Base-by-base conservation (phyloP, 1,140 invertebrate species). In the Drosophila tani region DNA sequence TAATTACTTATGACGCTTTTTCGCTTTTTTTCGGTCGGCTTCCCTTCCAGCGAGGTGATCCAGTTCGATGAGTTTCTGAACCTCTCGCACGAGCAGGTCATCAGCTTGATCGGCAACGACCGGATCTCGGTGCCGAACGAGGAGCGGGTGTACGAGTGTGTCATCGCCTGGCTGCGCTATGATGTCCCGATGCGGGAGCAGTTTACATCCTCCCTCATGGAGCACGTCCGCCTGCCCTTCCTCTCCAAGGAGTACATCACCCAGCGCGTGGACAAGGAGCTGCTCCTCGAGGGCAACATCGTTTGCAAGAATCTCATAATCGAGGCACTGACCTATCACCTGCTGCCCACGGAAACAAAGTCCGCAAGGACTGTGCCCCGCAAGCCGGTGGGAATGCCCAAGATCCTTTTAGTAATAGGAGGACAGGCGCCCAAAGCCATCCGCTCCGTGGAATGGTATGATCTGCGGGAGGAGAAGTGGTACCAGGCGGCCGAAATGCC, bases 371-470 rank as follows among this genome's bases (percentile, higher is more conserved):
- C 96, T 11, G 97, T 96, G 93, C 98, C 96, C 38, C 93, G 98
- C 65, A 97, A 97, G 87, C 97, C 97, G 27, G 94, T 97, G 81
- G 96, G 96, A 40, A 93, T 97, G 82, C 97, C 97, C n/a, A 98
- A 98, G 94, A 95, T 97, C 56, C 93, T 98, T 81, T 93, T 98
- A 15, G 98, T 98, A 21, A 98, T 99, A 64, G 98, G 98, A 43
- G 98, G 98, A 2, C 98, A 99, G 94, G 98, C 98, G 35, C 98
- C 98, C 1, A 99, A 99, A 94, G 98, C 98, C 0, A 98, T 98
- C 73, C 95, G 97, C 64, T 97, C 96, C 82, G 97, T 98, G 45
- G 98, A 98, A 93, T 97, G 97, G 93, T 98, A 96, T 93, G 97
- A 98, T 93, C 96, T 98, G 87, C 96, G 96, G 71, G 95, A 97